A percentile compares a stretch with the other conserved stretches of the same genome.
phyloP scores from a whole-genome alignment of 2,797 vertebrate species.

The Dicrostonyx torquatus region DNA sequence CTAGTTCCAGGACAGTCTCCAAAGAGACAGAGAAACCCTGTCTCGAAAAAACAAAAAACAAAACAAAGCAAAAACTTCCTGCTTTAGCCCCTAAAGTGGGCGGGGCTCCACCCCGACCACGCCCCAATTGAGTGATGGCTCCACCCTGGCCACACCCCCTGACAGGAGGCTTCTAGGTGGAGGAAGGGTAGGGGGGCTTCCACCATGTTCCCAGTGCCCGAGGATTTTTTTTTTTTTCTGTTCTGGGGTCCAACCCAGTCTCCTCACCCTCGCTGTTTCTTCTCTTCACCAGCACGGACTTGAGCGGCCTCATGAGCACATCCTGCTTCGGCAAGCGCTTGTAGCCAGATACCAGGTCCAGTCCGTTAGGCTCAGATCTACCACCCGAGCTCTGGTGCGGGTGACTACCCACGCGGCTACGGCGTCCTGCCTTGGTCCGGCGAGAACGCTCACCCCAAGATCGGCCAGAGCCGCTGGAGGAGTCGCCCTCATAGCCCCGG shows the following conservation, averaged over 20 bases:
- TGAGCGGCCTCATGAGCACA: constrained; percentile 88
- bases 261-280: constrained; percentile 91
- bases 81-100: not conserved
- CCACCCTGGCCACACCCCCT: not conserved
- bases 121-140: not conserved
- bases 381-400: constrained; percentile 59
- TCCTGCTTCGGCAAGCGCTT: constrained; percentile 91
- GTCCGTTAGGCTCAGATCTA: constrained; percentile 80
- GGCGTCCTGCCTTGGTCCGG: constrained; percentile 47
- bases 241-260: not conserved
- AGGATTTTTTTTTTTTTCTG: not conserved
- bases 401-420: constrained; percentile 71
- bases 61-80: not conserved
- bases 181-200: no score
- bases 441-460: constrained; percentile 20
- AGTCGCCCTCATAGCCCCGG: constrained; percentile 88
- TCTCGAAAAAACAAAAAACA: no score
- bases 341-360: constrained; percentile 92
- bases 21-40: no score
- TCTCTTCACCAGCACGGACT: constrained; percentile 91
- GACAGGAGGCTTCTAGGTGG: no score
- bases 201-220: not conserved
- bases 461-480: constrained; percentile 88
- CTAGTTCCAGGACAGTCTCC: no score
- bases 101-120: not conserved